Base-by-base conservation (phyloP, 2,797 vertebrate species). In the Amniataba percoides region DNA sequence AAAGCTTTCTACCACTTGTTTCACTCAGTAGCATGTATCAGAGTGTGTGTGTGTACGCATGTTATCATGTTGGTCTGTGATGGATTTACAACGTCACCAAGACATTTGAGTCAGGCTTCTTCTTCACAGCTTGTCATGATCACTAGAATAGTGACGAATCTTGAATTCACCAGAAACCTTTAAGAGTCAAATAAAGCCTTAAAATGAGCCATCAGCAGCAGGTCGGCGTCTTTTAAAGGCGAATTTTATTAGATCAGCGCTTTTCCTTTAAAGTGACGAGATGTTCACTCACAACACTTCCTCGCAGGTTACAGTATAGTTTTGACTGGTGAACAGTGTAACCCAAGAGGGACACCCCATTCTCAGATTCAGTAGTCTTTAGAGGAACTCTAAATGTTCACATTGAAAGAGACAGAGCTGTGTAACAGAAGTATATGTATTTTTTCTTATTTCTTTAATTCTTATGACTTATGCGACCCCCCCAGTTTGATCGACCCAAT, bases 31-130 rank as follows among this genome's bases (percentile, higher is more conserved):
- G 27, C 51, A 36, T 43, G 36, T 16, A 25, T 52, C 19, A 55
- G 42, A 52, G 40, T n/a, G 23, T 42, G 45, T 31, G 46, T 36
- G 42, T 74, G 65, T 21, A 19, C 16, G n/a, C 19, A 46, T 71
- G 25, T 46, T 71, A 25, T 73, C 15, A 40, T 64, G 12, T 31
- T 23, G 48, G 13, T 31, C 58, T 53, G 65, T 31, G 25, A n/a
- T 46, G 21, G 49, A 16, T 76, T 65, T 19, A n/a, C 49, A 27
- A 4, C 7, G 15, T 18, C 4, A 7, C 46, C 12, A 46, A 40
- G n/a, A 53, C 3, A 10, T 53, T 7, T 45, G 23, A n/a, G 5
- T 58, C 31, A 12, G 60, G 5, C 48, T 71, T 57, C 48, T 39
- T 70, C 34, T 27, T 46, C 8, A 31, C 18, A 39, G 7, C 21